Base-by-base conservation (phyloP, 53 echinoderm and acorn worm genomes). In the Paracentrotus lividus region DNA sequence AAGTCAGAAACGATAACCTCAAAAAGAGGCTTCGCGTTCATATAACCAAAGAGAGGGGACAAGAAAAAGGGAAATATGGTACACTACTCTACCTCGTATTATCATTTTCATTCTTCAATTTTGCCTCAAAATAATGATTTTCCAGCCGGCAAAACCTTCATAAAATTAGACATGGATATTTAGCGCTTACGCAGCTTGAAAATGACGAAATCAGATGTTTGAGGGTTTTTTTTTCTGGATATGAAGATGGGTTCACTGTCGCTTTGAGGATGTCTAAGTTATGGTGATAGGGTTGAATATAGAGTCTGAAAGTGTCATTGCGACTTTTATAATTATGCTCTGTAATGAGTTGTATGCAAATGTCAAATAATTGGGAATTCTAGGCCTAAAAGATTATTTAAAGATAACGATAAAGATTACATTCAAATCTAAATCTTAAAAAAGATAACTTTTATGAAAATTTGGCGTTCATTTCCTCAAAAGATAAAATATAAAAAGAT, bases 91-190 rank as follows among this genome's bases (percentile, higher is more conserved):
- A 56, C 87, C 54, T 81, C 49, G 81, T 26, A 81, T 81, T 49
- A 81, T 47, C 38, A 53, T 57, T 92, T 36, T 34, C 77, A 56
- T 92, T 56, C 57, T 36, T 77, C 61, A 44, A 42, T 23, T 78
- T 92, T 33, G 40, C 40, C 92, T 78, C 78, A 42, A 58, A 92
- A 92, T 92, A 78, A 78, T 78, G 77, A 78, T 92, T 78, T 55
- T 55, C 38, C 92, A 78, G 69, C 31, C 47, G 54, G 81, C 43
- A 53, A 49, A 68, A 49, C 16, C 49, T 78, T 92, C 92, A 92
- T 78, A 57, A 58, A 92, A 92, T 92, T 92, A 92, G 92, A 92
- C 92, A 92, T 92, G 92, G 92, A 92, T 92, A 92, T 78, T 92
- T 92, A 92, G 92, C 77, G 92, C 77, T 92, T 78, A 92, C 57